These are phyloP conservation scores for Champsocephalus gunnari DNA, from an alignment of 2,797 vertebrate genomes.

Conservation along the genomic window DNA sequence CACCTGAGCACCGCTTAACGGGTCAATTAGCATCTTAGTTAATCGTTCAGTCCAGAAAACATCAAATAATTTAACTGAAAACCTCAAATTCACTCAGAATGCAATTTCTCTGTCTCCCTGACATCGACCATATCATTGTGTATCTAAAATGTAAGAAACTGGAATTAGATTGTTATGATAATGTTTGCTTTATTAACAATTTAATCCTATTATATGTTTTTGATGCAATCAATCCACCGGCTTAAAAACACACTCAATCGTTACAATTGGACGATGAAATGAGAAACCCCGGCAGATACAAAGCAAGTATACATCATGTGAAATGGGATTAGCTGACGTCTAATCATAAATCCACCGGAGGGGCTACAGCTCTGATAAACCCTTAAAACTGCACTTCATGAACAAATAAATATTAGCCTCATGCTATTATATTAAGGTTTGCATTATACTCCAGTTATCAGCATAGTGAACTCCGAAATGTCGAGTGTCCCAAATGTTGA, in stretches of 20 bases:
- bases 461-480: no score
- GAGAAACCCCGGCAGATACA: neutral
- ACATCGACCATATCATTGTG: neutral
- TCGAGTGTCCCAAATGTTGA: no score
- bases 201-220: neutral
- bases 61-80: neutral
- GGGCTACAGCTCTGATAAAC: neutral
- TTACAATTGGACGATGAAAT: neutral
- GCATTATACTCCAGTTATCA: no score
- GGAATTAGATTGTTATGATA: neutral
- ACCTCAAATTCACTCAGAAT: no score
- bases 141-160: neutral
- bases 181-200: neutral
- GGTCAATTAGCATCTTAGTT: neutral
- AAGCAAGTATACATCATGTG: no score
- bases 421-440: no score
- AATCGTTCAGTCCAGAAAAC: neutral
- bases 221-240: neutral
- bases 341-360: neutral
- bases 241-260: no score
- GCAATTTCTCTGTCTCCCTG: neutral
- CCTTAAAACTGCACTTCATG: neutral
- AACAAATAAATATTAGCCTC: neutral
- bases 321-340: no score
- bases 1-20: neutral